Evolutionary conservation across 2,113 vertebrate species (phyloP).

Genomic region (Plectropomus leopardus): DNA sequence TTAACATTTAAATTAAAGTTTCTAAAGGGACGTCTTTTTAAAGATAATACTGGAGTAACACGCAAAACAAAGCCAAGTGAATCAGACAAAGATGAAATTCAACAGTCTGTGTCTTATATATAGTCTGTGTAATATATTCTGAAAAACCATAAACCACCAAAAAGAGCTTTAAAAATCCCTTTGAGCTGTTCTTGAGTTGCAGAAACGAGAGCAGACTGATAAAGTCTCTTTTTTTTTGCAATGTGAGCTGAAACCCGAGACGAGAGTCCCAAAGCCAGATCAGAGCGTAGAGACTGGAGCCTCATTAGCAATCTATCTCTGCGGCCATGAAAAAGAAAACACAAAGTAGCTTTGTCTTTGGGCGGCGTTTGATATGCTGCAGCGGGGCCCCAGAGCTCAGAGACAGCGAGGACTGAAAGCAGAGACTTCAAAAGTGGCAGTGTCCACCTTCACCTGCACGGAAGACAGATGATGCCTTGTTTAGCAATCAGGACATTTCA

Average conservation of each 20-base stretch:
- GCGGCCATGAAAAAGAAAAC: slow-evolving; percentile 27
- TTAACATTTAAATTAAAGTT: background rate
- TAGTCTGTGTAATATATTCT: slow-evolving; percentile 17
- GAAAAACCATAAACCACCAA: slow-evolving; percentile 34
- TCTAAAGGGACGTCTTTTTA: background rate
- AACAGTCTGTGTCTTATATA: background rate
- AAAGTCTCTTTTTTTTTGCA: slow-evolving; percentile 34
- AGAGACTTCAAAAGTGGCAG: slow-evolving; percentile 68
- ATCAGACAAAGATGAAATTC: slow-evolving; percentile 14
- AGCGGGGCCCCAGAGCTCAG: slow-evolving; percentile 52
- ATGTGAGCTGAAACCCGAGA: slow-evolving; percentile 62
- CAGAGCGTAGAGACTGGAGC: slow-evolving; percentile 48
- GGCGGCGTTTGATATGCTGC: slow-evolving; percentile 68
- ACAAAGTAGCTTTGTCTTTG: slow-evolving; percentile 75
- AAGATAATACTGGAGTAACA: background rate
- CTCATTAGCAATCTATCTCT: slow-evolving; percentile 74
- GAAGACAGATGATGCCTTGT: slow-evolving; percentile 59
- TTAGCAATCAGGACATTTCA: slow-evolving; percentile 16
- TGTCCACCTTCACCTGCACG: slow-evolving; percentile 69
- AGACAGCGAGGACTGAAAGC: slow-evolving; percentile 60
- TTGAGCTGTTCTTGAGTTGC: slow-evolving; percentile 35
- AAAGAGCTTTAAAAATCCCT: slow-evolving; percentile 25
- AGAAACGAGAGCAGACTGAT: slow-evolving; percentile 52
- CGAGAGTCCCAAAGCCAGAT: slow-evolving; percentile 57
- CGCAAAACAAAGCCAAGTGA: background rate